phyloP scores from a whole-genome alignment of 2,113 vertebrate species.

The Heteronetta atricapilla region DNA sequence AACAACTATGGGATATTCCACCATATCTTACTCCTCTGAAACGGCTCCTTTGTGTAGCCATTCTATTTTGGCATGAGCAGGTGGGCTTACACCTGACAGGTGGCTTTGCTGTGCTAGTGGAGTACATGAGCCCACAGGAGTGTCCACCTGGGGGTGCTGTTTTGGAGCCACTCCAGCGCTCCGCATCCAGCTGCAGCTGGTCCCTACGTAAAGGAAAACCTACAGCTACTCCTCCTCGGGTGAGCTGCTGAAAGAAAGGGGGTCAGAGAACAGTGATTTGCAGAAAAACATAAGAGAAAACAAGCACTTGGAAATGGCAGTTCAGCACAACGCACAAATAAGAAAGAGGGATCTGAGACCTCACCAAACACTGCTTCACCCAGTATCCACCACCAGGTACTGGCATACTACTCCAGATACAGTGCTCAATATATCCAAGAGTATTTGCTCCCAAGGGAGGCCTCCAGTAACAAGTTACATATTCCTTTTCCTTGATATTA shows the following conservation, averaged over 20 bases:
- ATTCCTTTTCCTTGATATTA: neutral
- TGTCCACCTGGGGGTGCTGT: constrained; percentile 39
- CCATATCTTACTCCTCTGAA: neutral
- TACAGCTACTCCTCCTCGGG: neutral
- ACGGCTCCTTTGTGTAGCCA: neutral
- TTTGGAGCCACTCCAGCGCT: neutral
- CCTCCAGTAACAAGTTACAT: neutral
- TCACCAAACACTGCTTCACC: neutral
- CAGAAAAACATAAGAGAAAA: neutral
- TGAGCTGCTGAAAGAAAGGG: neutral
- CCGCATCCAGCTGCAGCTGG: neutral
- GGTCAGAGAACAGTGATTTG: neutral
- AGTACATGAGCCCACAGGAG: neutral
- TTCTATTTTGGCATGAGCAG: neutral
- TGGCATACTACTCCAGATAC: neutral
- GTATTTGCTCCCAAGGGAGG: neutral
- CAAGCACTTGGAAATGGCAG: neutral
- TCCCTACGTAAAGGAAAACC: neutral
- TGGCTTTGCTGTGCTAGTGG: neutral
- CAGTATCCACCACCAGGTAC: neutral
- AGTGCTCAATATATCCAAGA: neutral
- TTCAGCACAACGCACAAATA: neutral
- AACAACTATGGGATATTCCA: neutral
- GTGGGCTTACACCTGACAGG: neutral
- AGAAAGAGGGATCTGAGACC: neutral